These are phyloP conservation scores for Gadus chalcogrammus DNA, from an alignment of 2,113 vertebrate genomes.

Conservation along the genomic window DNA sequence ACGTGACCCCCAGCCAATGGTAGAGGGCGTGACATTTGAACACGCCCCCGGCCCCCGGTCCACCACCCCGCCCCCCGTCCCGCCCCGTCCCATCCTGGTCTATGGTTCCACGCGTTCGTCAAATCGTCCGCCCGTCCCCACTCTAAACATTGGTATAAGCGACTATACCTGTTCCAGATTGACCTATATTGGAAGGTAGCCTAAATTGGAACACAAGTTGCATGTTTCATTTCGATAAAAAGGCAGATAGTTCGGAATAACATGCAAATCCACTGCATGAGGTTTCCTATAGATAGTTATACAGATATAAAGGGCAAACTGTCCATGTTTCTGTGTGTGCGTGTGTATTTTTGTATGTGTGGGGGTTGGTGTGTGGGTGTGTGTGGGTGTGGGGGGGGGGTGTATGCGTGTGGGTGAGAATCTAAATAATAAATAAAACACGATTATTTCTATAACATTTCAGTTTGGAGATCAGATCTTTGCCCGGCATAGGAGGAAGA, in stretches of 20 bases:
- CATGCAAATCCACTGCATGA: neutral
- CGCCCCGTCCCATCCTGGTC: constrained; percentile 24
- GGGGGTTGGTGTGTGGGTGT: neutral
- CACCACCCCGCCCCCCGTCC: neutral
- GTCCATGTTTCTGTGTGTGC: neutral
- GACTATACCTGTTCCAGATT: too few relatives aligned
- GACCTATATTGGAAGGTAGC: too few relatives aligned
- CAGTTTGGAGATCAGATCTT: constrained; percentile 33
- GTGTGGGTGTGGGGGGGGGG: neutral
- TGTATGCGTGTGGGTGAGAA: neutral
- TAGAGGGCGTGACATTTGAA: neutral
- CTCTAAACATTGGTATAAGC: too few relatives aligned
- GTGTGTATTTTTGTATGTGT: neutral
- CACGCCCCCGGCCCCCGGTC: constrained; percentile 28
- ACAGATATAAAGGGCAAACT: too few relatives aligned
- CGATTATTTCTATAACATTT: constrained; percentile 30
- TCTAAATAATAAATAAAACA: constrained; percentile 27
- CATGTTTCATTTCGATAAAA: too few relatives aligned
- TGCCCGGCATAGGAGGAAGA: constrained; percentile 51
- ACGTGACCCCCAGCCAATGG: constrained; percentile 67
- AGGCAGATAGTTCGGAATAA: too few relatives aligned
- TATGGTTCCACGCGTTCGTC: constrained; percentile 59
- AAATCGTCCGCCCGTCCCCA: constrained; percentile 34
- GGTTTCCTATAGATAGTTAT: too few relatives aligned
- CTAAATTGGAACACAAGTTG: too few relatives aligned